A percentile compares a stretch with the other conserved stretches of the same genome.
Evolutionary conservation across 2,113 vertebrate species (phyloP).

Genomic region (Hippocampus zosterae): DNA sequence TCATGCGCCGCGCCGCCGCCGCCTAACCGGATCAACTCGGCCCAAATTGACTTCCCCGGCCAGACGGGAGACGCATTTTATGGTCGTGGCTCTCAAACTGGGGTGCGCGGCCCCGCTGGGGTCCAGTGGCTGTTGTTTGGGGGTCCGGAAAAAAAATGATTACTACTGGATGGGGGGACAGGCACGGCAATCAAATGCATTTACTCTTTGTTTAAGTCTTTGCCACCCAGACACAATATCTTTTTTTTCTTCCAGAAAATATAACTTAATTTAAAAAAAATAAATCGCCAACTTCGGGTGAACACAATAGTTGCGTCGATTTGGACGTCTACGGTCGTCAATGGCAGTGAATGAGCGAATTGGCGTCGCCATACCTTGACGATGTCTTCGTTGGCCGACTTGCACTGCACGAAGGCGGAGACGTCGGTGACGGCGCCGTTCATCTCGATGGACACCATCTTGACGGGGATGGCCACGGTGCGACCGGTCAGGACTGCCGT

Average conservation of each 20-base stretch:
- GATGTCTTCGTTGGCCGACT: slow-evolving; percentile 93
- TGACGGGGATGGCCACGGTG: slow-evolving; percentile 93
- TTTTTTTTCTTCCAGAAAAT: too few relatives aligned
- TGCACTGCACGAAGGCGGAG: slow-evolving; percentile 84
- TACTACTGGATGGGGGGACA: too few relatives aligned
- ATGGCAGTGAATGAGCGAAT: too few relatives aligned
- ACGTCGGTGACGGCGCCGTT: slow-evolving; percentile 83
- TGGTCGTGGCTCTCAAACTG: background rate
- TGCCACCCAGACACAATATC: too few relatives aligned
- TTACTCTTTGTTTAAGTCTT: too few relatives aligned
- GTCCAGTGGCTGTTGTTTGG: background rate
- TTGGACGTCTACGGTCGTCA: too few relatives aligned
- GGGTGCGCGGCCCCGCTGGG: background rate
- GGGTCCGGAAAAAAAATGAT: background rate
- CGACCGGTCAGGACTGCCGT: slow-evolving; percentile 92
- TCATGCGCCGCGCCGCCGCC: background rate
- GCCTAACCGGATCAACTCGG: slow-evolving; percentile 29
- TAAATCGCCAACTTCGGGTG: too few relatives aligned
- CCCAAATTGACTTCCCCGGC: slow-evolving; percentile 25
- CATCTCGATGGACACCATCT: slow-evolving; percentile 94
- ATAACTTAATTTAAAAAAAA: too few relatives aligned
- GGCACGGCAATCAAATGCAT: too few relatives aligned
- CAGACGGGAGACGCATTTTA: background rate
- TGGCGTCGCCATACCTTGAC: slow-evolving; percentile 80
- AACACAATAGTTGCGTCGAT: too few relatives aligned